Evolutionary conservation across 2,888 invertebrate genomes (phyloP), one percentile per base, ranked within the genome.

Genomic region (Chymomyza amoena): DNA sequence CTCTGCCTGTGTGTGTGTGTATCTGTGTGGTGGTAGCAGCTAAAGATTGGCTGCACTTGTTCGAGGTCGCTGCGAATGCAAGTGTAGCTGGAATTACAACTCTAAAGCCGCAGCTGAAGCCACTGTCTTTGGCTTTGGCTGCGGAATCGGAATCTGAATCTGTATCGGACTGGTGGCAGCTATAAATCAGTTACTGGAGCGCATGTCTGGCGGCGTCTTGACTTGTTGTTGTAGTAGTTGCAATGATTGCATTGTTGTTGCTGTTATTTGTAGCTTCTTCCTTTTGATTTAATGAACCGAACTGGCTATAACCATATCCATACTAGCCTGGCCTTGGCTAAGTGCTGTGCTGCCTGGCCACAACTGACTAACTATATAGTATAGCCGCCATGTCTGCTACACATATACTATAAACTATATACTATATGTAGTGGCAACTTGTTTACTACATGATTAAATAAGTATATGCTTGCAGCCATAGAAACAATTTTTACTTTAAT

Each of bases 241-340:
- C 20, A 18, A 20, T 54, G 54, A 20, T 20, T 54, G 54, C 54
- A 15, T 54, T 74, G 39, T 54, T 50, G 36, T 36, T 60, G 28
- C 61, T 64, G 50, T 15, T 66, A 52, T 63, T 70, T 61, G 65
- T 57, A 66, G 73, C 80, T 73, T 79, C 81, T 83, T 79, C 87
- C 80, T 74, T 79, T 78, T 78, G 79, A 76, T 78, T 73, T 73
- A 77, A 78, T 77, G 66, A 66, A 70, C 72, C 69, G 51, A 15
- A 39, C 45, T 61, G 32, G 20, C 61, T 64, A 68, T 73, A 70
- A 36, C 25, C 73, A n/a, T 60, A 68, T 67, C 66, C 59, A 59
- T 13, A 10, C 13, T 9, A 62, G 62, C 45, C 20, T 13, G 52
- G 54, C 52, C 16, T 66, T 54, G 16, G 52, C 45, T 50, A 68